These are phyloP conservation scores for Diorhabda elongata DNA, from an alignment of 1,140 invertebrate species.

Conservation along the genomic window DNA sequence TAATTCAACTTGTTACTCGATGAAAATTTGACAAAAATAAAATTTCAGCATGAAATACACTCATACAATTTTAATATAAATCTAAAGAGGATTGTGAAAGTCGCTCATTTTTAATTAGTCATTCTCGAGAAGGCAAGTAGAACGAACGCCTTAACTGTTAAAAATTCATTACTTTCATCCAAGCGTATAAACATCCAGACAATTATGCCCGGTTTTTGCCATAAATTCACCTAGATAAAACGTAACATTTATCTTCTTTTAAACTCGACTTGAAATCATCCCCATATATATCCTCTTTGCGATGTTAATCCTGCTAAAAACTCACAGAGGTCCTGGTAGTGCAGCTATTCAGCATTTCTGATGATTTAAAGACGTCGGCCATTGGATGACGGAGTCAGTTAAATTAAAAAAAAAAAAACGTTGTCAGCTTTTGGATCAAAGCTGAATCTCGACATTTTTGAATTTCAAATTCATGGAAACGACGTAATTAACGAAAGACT, in stretches of 20 bases:
- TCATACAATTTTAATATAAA: too few relatives aligned
- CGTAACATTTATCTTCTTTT: slow-evolving; percentile 36
- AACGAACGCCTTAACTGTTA: neutral
- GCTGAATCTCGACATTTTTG: too few relatives aligned
- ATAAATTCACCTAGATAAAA: slow-evolving; percentile 37
- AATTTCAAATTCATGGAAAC: too few relatives aligned
- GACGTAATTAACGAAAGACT: too few relatives aligned
- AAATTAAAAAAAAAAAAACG: slow-evolving; percentile 13
- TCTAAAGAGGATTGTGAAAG: too few relatives aligned
- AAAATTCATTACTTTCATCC: slow-evolving; percentile 15
- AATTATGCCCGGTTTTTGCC: slow-evolving; percentile 28
- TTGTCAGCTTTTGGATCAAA: slow-evolving; percentile 4
- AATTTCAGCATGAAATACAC: too few relatives aligned
- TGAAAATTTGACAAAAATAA: too few relatives aligned
- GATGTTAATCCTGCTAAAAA: slow-evolving; percentile 30
- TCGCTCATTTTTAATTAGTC: neutral
- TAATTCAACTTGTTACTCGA: too few relatives aligned
- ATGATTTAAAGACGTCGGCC: slow-evolving; percentile 30
- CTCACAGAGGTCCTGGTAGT: slow-evolving; percentile 17
- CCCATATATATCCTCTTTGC: slow-evolving; percentile 28
- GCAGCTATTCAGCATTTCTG: slow-evolving; percentile 32
- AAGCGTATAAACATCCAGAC: slow-evolving; percentile 17
- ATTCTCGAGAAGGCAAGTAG: neutral
- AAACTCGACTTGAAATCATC: slow-evolving; percentile 28
- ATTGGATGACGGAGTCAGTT: slow-evolving; percentile 3